Conservation (phyloP, 2,888 invertebrate species). For the Lithophane ornitopus region DNA sequence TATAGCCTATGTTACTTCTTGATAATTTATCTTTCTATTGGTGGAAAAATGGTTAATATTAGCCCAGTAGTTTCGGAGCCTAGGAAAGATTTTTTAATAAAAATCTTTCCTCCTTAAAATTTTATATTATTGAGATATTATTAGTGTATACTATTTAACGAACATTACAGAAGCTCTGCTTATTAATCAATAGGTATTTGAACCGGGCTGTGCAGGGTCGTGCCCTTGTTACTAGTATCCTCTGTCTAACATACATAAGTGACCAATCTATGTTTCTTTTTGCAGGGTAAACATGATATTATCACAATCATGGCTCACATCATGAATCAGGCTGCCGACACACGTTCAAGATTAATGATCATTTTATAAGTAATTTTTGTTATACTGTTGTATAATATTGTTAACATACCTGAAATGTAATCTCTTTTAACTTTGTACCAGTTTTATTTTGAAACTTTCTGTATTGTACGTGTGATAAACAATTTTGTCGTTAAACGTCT, state of each 20-base stretch:
- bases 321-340: neutral
- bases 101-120: too few relatives aligned
- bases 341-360: neutral
- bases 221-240: neutral
- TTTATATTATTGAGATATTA: too few relatives aligned
- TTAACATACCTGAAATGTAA: neutral
- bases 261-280: neutral
- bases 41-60: too few relatives aligned
- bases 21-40: too few relatives aligned
- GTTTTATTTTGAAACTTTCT: neutral
- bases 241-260: neutral
- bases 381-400: neutral
- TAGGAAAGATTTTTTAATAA: too few relatives aligned
- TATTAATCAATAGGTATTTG: neutral
- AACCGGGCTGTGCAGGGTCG: too few relatives aligned
- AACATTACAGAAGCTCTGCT: neutral
- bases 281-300: slow-evolving; percentile 3
- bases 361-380: neutral
- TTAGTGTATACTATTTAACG: neutral
- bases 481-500: too few relatives aligned
- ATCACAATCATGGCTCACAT: too few relatives aligned
- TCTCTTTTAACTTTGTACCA: neutral
- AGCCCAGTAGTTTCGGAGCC: too few relatives aligned
- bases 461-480: too few relatives aligned
- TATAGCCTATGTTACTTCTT: too few relatives aligned